Base-by-base conservation (phyloP, 1,140 invertebrate genomes). In the Mesaphorura yosii region DNA sequence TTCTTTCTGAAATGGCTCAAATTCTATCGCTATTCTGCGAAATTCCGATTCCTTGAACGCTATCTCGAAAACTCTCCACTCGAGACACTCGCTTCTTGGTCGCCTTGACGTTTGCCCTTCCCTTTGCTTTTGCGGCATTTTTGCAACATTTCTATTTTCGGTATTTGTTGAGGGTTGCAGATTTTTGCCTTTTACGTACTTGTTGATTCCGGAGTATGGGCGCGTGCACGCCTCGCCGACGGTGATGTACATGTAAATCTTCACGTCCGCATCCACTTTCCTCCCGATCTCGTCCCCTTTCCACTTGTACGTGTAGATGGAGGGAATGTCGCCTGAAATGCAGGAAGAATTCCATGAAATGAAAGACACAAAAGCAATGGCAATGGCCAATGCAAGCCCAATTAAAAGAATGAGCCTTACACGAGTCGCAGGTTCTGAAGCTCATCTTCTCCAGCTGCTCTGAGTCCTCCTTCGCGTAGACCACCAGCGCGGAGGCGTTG, bases 221-320 rank as follows among this genome's bases (percentile, higher is more conserved):
- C 38, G n/a, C 15, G 70, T 71, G 62, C 74, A 78, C 66, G 73
- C 57, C 68, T 76, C 66, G 6, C 73, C 76, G 19, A 82, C 74
- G 19, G 78, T 76, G 51, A 88, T 82, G 39, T 78, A 72, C 59
- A 86, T 75, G 40, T 72, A 74, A 2, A 88, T 79, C 53, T 75
- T 71, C 1, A 75, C 75, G 31, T 77, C 77, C 60, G 78, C 78
- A 66, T 86, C 80, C 10, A 80, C 68, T 34, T 83, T 69, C n/a
- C 70, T 68, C 0, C 77, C 77, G 56, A 88, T 73, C 65, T 80
- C 75, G 64, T 83, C 76, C 3, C 84, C 85, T 64, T 84, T 82
- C 69, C 76, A 76, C 65, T 81, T 78, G 67, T 76, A 79, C 2
- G 83, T 86, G 68, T 86, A 84, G 34, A 88, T 77, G 6, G 84